These are phyloP conservation scores for Rhyacophila brunnea DNA, from an alignment of 1,140 invertebrate genomes.

Conservation along the genomic window DNA sequence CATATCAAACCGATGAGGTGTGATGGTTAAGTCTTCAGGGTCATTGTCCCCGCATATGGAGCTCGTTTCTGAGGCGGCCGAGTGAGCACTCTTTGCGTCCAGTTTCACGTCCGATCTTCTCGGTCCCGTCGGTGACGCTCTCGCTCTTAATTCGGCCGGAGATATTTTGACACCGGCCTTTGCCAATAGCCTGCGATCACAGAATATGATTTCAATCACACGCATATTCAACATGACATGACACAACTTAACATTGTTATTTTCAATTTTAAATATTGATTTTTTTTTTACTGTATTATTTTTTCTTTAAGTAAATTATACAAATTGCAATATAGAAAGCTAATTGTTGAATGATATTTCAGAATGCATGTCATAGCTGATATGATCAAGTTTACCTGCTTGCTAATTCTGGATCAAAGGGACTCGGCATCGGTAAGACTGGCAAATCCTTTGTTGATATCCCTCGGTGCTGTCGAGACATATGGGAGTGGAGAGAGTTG, in stretches of 20 bases:
- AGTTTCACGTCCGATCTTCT: conserved; percentile 74
- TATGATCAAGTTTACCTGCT: conserved; percentile 53
- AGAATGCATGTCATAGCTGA: background rate
- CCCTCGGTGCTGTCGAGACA: conserved; percentile 87
- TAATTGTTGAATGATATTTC: conserved; percentile 4
- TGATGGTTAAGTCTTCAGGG: conserved; percentile 74
- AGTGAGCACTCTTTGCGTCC: conserved; percentile 61
- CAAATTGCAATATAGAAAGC: no score
- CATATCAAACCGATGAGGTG: conserved; percentile 46
- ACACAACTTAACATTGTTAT: no score
- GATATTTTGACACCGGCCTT: conserved; percentile 87
- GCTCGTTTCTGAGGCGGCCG: conserved; percentile 66
- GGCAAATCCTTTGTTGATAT: conserved; percentile 90
- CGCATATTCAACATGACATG: no score
- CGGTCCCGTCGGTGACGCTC: conserved; percentile 80
- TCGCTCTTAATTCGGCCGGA: conserved; percentile 73
- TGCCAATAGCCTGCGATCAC: conserved; percentile 64
- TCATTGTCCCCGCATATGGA: conserved; percentile 74
- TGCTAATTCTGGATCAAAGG: conserved; percentile 85
- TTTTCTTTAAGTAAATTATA: no score
- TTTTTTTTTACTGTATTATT: no score
- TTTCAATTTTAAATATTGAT: no score
- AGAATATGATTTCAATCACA: no score
- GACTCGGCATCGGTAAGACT: conserved; percentile 85
- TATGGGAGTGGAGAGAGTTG: conserved; percentile 88